Evolutionary conservation across 2,888 invertebrate genomes (phyloP).

Genomic region (Margaritifera margaritifera): DNA sequence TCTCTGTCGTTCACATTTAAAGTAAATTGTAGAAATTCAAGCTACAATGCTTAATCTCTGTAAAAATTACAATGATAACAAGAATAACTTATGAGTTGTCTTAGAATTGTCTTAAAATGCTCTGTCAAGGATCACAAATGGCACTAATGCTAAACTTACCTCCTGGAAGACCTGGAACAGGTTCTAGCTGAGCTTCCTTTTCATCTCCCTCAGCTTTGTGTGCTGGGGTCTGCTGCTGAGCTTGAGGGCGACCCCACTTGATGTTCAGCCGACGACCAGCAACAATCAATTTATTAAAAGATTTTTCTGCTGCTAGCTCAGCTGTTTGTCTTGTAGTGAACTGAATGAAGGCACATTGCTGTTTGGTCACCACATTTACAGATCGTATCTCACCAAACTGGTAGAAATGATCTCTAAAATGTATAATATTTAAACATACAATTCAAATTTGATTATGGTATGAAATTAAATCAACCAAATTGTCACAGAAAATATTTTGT

Average conservation of each 20-base stretch:
- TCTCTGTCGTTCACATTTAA: too few species aligned
- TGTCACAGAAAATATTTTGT: too few species aligned
- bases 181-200: conserved; percentile 75
- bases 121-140: neutral
- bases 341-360: conserved; percentile 95
- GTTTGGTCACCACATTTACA: conserved; percentile 91
- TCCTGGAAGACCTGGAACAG: conserved; percentile 86
- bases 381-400: conserved; percentile 98
- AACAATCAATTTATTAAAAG: conserved; percentile 92
- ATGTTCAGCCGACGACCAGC: conserved; percentile 89
- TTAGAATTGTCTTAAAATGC: too few species aligned
- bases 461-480: too few species aligned
- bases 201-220: conserved; percentile 59
- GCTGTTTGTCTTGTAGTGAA: conserved; percentile 92
- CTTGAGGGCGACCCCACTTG: conserved; percentile 98
- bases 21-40: too few species aligned
- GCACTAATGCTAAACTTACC: conserved; percentile 46
- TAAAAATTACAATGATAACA: too few species aligned
- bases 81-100: too few species aligned
- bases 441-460: neutral
- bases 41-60: too few species aligned
- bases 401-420: conserved; percentile 91
- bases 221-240: conserved; percentile 69
- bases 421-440: conserved; percentile 3
- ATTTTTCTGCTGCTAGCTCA: conserved; percentile 83